Conservation (phyloP, 2,888 invertebrate genomes). For the Neoaliturus tenellus region DNA sequence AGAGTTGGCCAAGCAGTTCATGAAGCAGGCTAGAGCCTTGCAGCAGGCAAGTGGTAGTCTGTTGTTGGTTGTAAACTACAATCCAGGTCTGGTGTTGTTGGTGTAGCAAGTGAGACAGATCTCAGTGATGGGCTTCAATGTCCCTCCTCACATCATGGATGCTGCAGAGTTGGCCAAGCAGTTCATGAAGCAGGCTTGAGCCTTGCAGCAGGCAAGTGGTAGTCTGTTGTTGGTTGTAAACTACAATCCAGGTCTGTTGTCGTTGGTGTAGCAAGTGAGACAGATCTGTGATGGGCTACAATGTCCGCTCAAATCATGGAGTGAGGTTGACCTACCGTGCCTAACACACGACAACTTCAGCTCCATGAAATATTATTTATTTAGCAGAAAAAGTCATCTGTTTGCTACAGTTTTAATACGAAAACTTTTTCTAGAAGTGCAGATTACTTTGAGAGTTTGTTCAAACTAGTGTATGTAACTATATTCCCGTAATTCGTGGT, state of each 20-base stretch:
- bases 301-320: constrained; percentile 85
- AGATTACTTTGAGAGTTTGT: too few species aligned
- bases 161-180: constrained; percentile 84
- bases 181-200: constrained; percentile 89
- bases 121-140: constrained; percentile 84
- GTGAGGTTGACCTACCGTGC: too few species aligned
- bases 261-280: constrained; percentile 91
- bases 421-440: too few species aligned
- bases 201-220: constrained; percentile 88
- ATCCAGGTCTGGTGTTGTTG: constrained; percentile 87
- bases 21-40: constrained; percentile 89
- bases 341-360: too few species aligned
- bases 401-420: too few species aligned
- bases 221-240: constrained; percentile 80
- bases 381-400: too few species aligned
- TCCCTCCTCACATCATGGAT: constrained; percentile 84
- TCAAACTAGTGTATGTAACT: too few species aligned
- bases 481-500: too few species aligned
- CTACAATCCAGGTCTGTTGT: constrained; percentile 90
- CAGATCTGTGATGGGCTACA: constrained; percentile 90
- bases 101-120: constrained; percentile 94
- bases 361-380: too few species aligned
- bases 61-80: constrained; percentile 90
- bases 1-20: constrained; percentile 84
- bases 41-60: too few species aligned